Evolutionary conservation across 2,113 vertebrate genomes (phyloP).

Genomic region (Tachysurus vachellii): DNA sequence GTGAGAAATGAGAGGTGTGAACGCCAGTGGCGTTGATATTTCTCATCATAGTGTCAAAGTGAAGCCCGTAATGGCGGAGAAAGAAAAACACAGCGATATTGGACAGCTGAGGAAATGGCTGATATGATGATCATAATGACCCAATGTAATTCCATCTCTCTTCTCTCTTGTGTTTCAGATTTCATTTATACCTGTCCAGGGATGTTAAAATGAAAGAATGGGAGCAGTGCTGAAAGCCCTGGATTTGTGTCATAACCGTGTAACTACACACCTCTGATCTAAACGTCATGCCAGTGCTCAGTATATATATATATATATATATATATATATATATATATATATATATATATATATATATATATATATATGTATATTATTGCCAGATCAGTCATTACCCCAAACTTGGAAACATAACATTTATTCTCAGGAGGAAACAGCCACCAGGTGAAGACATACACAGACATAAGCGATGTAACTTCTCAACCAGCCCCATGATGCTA

Average conservation of each 20-base stretch:
- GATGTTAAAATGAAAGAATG: conserved; percentile 94
- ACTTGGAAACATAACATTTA: not conserved
- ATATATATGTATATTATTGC: not conserved
- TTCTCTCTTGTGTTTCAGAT: conserved; percentile 70
- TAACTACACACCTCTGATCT: not conserved
- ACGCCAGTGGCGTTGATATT: conserved; percentile 19
- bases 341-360: not conserved
- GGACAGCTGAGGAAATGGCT: conserved; percentile 26
- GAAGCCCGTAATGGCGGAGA: not conserved
- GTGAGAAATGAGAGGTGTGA: conserved; percentile 18
- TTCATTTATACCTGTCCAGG: conserved; percentile 96
- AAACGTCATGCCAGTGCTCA: not conserved
- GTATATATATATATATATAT: no score
- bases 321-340: not conserved
- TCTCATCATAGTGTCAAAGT: conserved; percentile 3
- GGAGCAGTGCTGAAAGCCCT: conserved; percentile 91
- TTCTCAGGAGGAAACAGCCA: not conserved
- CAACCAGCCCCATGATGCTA: not conserved
- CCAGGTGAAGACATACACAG: conserved; percentile 2
- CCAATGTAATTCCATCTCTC: conserved; percentile 9
- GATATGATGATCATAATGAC: conserved; percentile 23
- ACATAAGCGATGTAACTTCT: not conserved
- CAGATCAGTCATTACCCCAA: no score
- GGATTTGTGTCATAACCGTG: conserved; percentile 80
- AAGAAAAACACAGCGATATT: not conserved